Percentiles rank a stretch among this genome's conserved stretches.
Conservation (phyloP, 2,888 invertebrate species). For the Melanostoma scalare region DNA sequence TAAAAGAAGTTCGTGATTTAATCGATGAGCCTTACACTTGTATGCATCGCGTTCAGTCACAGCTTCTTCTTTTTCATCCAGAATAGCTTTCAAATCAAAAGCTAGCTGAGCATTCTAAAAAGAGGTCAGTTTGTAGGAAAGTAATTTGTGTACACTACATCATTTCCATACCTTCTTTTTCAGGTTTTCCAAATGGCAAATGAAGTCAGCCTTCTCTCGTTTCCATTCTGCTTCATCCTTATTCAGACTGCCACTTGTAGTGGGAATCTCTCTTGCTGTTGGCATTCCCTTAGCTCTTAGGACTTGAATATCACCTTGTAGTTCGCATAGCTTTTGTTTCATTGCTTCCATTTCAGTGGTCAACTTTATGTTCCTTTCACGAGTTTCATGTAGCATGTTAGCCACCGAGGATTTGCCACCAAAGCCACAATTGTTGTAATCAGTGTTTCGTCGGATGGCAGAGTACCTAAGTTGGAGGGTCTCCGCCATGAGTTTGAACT, state of each 20-base stretch:
- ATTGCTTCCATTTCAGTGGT: constrained; percentile 86
- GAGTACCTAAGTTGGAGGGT: constrained; percentile 86
- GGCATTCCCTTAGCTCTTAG: constrained; percentile 82
- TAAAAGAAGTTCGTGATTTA: constrained; percentile 90
- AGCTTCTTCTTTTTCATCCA: constrained; percentile 93
- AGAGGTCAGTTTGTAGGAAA: neutral
- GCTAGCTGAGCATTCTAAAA: constrained; percentile 88
- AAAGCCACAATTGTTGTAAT: constrained; percentile 77
- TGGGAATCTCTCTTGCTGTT: constrained; percentile 56
- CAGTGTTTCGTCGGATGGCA: constrained; percentile 82
- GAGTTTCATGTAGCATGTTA: constrained; percentile 84
- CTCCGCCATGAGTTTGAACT: constrained; percentile 91
- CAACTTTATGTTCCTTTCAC: constrained; percentile 85
- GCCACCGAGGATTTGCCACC: constrained; percentile 83
- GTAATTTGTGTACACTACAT: neutral
- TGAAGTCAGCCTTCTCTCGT: constrained; percentile 79
- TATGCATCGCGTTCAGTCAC: constrained; percentile 91
- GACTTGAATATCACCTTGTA: constrained; percentile 87
- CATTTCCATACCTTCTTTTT: constrained; percentile 77
- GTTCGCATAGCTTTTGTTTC: constrained; percentile 87
- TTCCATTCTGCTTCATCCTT: constrained; percentile 80
- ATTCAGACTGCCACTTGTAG: constrained; percentile 19
- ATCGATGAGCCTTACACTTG: constrained; percentile 90
- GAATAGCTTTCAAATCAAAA: constrained; percentile 88
- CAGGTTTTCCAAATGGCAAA: constrained; percentile 80